Conservation (phyloP, 2,888 invertebrate genomes). For the Brachycybe producta region DNA sequence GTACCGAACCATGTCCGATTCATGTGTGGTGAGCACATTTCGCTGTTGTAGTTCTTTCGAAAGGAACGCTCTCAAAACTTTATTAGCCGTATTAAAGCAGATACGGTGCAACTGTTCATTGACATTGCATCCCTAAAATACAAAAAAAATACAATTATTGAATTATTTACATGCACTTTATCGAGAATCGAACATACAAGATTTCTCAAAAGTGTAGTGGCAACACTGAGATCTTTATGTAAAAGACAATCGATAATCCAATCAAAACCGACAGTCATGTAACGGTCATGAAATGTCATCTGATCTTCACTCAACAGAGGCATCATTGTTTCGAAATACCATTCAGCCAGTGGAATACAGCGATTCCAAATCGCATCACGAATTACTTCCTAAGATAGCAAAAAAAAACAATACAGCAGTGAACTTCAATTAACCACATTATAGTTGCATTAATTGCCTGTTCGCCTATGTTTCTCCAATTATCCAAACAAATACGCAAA, state of each 20-base stretch:
- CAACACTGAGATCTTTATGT: background rate
- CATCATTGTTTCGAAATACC: background rate
- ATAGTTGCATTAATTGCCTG: too few relatives aligned
- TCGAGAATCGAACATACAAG: background rate
- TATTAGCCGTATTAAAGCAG: background rate
- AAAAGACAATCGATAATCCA: background rate
- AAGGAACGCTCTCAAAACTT: background rate
- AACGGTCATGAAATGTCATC: background rate
- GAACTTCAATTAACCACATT: too few relatives aligned
- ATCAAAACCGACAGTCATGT: background rate
- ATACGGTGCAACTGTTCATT: background rate
- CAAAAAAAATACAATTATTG: background rate
- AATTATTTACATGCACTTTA: background rate
- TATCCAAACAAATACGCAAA: too few relatives aligned
- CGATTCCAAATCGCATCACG: constrained; percentile 3
- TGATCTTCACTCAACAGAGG: background rate
- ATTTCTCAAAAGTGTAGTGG: background rate
- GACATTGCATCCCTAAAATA: background rate
- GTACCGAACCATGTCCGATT: background rate
- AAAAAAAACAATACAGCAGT: too few relatives aligned
- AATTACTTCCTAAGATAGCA: constrained; percentile 3
- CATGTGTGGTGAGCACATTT: background rate
- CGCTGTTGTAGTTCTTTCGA: background rate
- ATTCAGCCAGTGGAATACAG: background rate
- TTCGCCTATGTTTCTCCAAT: too few relatives aligned